phyloP scores from a whole-genome alignment of 2,888 invertebrate genomes.

The Troides aeacus region DNA sequence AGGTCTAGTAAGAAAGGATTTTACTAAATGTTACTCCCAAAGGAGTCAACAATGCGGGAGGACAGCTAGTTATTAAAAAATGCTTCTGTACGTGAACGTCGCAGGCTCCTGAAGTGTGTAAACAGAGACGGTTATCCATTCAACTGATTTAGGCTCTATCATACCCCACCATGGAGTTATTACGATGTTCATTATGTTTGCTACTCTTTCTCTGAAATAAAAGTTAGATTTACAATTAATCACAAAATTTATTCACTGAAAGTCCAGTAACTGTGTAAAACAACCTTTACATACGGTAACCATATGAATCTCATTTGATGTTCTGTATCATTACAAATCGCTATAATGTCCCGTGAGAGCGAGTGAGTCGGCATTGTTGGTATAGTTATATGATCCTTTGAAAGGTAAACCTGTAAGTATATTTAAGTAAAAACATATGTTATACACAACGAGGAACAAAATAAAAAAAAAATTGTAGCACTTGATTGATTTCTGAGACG shows the following conservation, averaged over 20 bases:
- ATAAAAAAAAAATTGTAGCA: no score
- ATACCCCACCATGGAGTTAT: conserved; percentile 77
- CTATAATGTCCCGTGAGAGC: conserved; percentile 61
- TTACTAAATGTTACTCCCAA: no score
- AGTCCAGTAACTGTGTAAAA: background rate
- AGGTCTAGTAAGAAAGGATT: no score
- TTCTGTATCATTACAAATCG: conserved; percentile 68
- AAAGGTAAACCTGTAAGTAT: conserved; percentile 59
- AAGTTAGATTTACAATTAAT: background rate
- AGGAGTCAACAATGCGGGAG: no score
- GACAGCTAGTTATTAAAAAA: background rate
- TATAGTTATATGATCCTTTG: conserved; percentile 62
- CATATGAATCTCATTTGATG: conserved; percentile 68
- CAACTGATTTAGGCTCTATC: conserved; percentile 58
- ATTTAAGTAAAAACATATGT: background rate
- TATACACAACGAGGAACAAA: background rate
- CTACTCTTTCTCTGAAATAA: conserved; percentile 64
- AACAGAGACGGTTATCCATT: conserved; percentile 75
- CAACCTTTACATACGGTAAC: conserved; percentile 65
- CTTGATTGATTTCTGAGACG: no score
- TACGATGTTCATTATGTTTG: conserved; percentile 68
- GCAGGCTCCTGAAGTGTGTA: conserved; percentile 71
- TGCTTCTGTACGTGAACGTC: conserved; percentile 62
- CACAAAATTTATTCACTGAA: background rate
- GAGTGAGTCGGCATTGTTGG: conserved; percentile 69